Conservation (phyloP, 2,113 vertebrate species). For the Nothocercus nigrocapillus region DNA sequence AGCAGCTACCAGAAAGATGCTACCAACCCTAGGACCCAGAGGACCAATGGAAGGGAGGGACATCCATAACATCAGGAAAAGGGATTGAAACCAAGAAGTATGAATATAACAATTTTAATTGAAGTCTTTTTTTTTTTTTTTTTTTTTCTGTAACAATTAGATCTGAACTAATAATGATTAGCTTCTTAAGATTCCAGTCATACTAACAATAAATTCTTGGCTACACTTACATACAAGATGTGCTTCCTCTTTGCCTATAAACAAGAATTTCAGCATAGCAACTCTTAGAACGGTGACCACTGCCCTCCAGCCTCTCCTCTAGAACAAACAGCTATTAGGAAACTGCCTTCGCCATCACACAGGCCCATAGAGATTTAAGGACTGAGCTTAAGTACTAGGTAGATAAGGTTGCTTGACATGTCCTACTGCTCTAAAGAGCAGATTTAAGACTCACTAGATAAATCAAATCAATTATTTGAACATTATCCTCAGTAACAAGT, state of each 20-base stretch:
- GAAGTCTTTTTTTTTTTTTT: neutral
- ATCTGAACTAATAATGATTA: neutral
- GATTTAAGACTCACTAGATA: neutral
- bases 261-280: neutral
- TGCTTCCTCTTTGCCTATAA: neutral
- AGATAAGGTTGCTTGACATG: neutral
- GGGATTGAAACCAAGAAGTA: neutral
- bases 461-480: constrained; percentile 10
- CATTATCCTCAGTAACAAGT: neutral
- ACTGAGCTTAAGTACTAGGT: neutral
- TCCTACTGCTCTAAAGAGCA: neutral
- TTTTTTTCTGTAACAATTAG: neutral
- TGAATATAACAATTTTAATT: neutral
- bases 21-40: neutral
- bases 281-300: neutral
- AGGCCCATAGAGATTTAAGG: neutral
- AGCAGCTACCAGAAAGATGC: neutral
- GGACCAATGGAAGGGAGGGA: neutral
- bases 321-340: neutral
- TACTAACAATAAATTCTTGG: neutral
- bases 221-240: neutral
- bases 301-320: neutral
- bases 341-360: neutral
- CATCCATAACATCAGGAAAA: neutral
- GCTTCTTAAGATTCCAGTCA: neutral